Evolutionary conservation across 2,888 invertebrate species (phyloP).

Genomic region (Imbricaverruca yamaguchii): DNA sequence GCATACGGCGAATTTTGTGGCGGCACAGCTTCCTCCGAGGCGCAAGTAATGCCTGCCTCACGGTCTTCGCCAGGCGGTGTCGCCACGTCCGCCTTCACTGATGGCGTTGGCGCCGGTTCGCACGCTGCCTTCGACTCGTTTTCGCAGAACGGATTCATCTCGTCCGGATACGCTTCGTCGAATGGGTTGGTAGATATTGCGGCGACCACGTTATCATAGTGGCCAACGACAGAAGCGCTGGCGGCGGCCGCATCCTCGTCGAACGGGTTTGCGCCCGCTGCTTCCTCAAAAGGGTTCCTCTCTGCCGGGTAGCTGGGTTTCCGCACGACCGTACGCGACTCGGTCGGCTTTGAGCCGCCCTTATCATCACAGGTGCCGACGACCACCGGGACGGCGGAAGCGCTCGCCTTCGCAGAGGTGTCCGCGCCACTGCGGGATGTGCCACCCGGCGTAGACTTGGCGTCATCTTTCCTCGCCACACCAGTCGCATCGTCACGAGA

Average conservation of each 20-base stretch:
- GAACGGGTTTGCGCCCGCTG: not conserved
- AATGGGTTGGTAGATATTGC: not conserved
- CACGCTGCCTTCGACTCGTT: not conserved
- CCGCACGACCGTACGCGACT: too few relatives aligned
- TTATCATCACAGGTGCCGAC: too few relatives aligned
- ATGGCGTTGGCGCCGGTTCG: not conserved
- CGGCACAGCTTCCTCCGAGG: too few relatives aligned
- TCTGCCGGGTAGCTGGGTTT: slow-evolving; percentile 38
- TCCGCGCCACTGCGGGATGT: too few relatives aligned
- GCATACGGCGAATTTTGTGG: too few relatives aligned
- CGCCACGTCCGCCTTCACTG: not conserved
- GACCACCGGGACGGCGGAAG: too few relatives aligned
- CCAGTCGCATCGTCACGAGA: too few relatives aligned
- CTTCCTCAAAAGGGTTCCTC: not conserved
- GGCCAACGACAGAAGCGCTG: not conserved
- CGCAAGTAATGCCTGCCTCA: too few relatives aligned
- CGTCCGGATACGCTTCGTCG: not conserved
- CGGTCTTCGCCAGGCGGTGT: not conserved
- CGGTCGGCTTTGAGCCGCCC: too few relatives aligned
- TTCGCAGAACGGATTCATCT: not conserved
- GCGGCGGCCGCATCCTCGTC: not conserved
- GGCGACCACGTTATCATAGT: not conserved
- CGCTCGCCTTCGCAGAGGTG: too few relatives aligned
- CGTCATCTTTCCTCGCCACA: too few relatives aligned
- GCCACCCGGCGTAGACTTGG: too few relatives aligned